These are phyloP conservation scores for Hartigia nigra DNA, from an alignment of 2,888 invertebrate species.

Conservation along the genomic window DNA sequence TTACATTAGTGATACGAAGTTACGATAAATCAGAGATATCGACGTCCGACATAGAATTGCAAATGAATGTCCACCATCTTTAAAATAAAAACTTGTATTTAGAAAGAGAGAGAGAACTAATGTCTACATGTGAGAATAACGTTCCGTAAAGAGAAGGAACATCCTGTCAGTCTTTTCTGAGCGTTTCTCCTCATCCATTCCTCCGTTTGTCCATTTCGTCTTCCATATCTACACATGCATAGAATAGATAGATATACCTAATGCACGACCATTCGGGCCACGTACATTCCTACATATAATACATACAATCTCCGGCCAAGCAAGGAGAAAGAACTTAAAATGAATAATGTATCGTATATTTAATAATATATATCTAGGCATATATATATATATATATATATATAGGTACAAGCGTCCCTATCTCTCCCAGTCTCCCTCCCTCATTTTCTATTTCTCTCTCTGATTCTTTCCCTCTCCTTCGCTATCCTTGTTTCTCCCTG, in stretches of 20 bases:
- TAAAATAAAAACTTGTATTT: slow-evolving; percentile 58
- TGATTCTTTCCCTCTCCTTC: slow-evolving; percentile 21
- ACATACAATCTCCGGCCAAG: slow-evolving; percentile 55
- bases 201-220: not conserved
- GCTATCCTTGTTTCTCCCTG: not conserved
- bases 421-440: slow-evolving; percentile 4
- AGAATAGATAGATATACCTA: slow-evolving; percentile 7
- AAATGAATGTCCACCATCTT: slow-evolving; percentile 63
- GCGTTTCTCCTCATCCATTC: not conserved
- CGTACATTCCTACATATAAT: slow-evolving; percentile 36
- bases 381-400: slow-evolving; percentile 24
- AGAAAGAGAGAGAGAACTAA: not conserved
- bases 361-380: slow-evolving; percentile 58
- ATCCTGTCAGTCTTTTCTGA: not conserved
- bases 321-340: slow-evolving; percentile 65
- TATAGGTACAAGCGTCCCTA: slow-evolving; percentile 21
- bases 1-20: slow-evolving; percentile 42
- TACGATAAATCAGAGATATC: slow-evolving; percentile 65
- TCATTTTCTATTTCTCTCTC: slow-evolving; percentile 24
- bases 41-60: slow-evolving; percentile 65
- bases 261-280: not conserved
- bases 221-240: not conserved
- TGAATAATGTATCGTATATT: slow-evolving; percentile 67
- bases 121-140: not conserved
- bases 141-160: not conserved